A percentile compares a stretch with the other conserved stretches of the same genome.
Evolutionary conservation across 2,113 vertebrate species (phyloP).

Genomic region (Chionodraco myersi): DNA sequence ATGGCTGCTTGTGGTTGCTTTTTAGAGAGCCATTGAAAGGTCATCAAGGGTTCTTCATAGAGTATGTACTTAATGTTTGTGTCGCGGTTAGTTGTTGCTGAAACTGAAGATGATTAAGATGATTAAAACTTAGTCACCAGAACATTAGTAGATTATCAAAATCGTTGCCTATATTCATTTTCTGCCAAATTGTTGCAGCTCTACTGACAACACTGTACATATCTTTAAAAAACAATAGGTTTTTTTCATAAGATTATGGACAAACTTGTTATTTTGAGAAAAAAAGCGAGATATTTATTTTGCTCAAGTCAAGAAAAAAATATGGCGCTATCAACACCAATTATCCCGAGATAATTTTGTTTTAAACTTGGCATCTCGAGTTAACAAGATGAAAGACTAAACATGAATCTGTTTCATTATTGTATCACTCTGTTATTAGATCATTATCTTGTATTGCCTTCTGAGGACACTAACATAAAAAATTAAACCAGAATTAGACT

Average conservation of each 20-base stretch:
- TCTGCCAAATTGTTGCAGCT: background rate
- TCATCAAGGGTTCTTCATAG: background rate
- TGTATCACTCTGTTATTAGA: background rate
- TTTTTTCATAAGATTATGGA: background rate
- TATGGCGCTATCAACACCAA: background rate
- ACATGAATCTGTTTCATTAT: background rate
- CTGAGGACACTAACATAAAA: conserved; percentile 1
- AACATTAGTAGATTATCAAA: too few relatives aligned
- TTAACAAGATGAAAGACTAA: background rate
- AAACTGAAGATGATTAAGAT: background rate
- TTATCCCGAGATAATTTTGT: background rate
- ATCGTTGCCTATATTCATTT: too few relatives aligned
- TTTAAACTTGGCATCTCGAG: background rate
- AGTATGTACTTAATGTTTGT: too few relatives aligned
- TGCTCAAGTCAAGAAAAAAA: too few relatives aligned
- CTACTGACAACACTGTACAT: background rate
- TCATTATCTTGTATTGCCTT: conserved; percentile 1
- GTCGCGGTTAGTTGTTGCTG: background rate
- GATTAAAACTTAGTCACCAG: too few relatives aligned
- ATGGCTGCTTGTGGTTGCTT: background rate
- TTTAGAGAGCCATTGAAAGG: background rate
- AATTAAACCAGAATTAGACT: background rate
- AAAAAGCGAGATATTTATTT: too few relatives aligned
- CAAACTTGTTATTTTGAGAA: background rate
- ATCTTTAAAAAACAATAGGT: background rate